Percentiles rank a stretch among this genome's conserved stretches.
phyloP scores from a whole-genome alignment of 2,888 invertebrate genomes.

The Noctua janthe region DNA sequence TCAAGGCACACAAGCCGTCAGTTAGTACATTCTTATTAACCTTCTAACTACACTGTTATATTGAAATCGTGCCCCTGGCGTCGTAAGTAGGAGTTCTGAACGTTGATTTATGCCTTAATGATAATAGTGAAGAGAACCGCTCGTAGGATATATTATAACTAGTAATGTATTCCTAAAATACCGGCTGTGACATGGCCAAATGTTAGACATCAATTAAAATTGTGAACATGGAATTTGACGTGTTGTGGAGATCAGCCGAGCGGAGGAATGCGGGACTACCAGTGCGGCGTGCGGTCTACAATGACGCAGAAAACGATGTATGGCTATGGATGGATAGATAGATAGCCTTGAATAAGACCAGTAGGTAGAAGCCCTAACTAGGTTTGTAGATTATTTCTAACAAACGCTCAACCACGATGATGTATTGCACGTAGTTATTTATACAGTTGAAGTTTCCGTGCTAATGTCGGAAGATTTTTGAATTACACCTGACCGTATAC shows the following conservation, averaged over 20 bases:
- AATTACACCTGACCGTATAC: background rate
- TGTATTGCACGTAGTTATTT: background rate
- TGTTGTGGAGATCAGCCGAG: slow-evolving; percentile 11
- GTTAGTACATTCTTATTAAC: slow-evolving; percentile 55
- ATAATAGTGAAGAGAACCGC: slow-evolving; percentile 41
- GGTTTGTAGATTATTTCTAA: background rate
- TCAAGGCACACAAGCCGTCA: slow-evolving; percentile 40
- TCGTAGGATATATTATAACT: slow-evolving; percentile 27
- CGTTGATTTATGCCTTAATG: slow-evolving; percentile 56
- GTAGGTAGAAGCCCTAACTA: background rate
- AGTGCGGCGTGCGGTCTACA: background rate
- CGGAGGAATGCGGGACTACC: slow-evolving; percentile 33
- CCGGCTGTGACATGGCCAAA: slow-evolving; percentile 19
- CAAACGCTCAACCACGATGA: background rate
- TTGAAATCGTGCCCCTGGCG: slow-evolving; percentile 52
- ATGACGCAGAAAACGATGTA: slow-evolving; percentile 13
- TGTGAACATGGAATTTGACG: slow-evolving; percentile 26
- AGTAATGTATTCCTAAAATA: slow-evolving; percentile 43
- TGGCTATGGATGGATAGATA: background rate
- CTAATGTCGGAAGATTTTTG: background rate
- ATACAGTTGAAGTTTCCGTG: background rate
- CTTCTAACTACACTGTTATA: slow-evolving; percentile 50
- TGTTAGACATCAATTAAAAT: slow-evolving; percentile 46
- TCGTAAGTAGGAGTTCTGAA: slow-evolving; percentile 47
- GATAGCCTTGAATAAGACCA: background rate